Evolutionary conservation across 2,888 invertebrate species (phyloP).

Genomic region (Tenthredo distinguenda): DNA sequence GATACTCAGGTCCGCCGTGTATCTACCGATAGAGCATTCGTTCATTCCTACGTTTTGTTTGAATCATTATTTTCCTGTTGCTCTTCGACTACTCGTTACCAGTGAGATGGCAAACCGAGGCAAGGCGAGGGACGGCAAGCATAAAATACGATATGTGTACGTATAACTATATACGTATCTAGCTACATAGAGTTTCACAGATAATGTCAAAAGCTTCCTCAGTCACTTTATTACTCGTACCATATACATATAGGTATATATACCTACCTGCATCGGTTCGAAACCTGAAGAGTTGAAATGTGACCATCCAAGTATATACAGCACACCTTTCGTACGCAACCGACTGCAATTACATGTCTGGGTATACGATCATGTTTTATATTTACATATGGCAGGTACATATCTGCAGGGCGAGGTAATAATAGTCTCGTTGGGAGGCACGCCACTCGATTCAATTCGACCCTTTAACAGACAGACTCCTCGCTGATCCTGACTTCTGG

Average conservation of each 20-base stretch:
- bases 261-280: slow-evolving; percentile 10
- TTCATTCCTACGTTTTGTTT: slow-evolving; percentile 42
- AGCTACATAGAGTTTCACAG: slow-evolving; percentile 9
- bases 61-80: slow-evolving; percentile 40
- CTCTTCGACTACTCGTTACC: slow-evolving; percentile 44
- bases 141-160: slow-evolving; percentile 21
- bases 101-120: slow-evolving; percentile 3
- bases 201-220: slow-evolving; percentile 31
- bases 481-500: slow-evolving; percentile 28
- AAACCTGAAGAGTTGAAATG: slow-evolving; percentile 6
- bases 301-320: slow-evolving; percentile 18
- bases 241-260: slow-evolving; percentile 2
- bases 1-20: slow-evolving; percentile 3
- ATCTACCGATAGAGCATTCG: slow-evolving; percentile 23
- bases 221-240: slow-evolving; percentile 16
- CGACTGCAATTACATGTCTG: slow-evolving; percentile 39
- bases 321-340: slow-evolving; percentile 15
- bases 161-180: background rate
- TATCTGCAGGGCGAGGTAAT: slow-evolving; percentile 44
- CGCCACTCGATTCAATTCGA: slow-evolving; percentile 48
- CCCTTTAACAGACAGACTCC: slow-evolving; percentile 25
- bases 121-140: slow-evolving; percentile 7
- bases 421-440: slow-evolving; percentile 45
- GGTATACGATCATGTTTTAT: slow-evolving; percentile 42
- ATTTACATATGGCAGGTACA: slow-evolving; percentile 35